These are phyloP conservation scores for Epinephelus fuscoguttatus DNA, from an alignment of 2,113 vertebrate genomes.

Conservation along the genomic window DNA sequence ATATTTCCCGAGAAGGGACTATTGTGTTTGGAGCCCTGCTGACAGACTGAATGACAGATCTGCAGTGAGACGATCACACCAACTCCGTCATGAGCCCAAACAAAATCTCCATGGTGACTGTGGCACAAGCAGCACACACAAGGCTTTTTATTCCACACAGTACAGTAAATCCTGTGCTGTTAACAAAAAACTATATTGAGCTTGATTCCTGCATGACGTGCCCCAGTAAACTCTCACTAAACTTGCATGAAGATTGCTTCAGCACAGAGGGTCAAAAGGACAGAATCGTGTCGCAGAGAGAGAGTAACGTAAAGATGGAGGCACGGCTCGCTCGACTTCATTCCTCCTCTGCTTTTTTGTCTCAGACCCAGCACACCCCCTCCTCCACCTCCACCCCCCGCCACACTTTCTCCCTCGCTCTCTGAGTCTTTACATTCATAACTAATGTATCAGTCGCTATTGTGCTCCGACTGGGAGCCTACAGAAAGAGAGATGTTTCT, in stretches of 20 bases:
- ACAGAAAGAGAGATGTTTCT: constrained; percentile 42
- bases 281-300: neutral
- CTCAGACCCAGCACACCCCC: neutral
- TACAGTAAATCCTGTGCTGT: constrained; percentile 23
- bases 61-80: constrained; percentile 58
- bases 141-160: constrained; percentile 15
- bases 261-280: constrained; percentile 11
- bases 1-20: constrained; percentile 55
- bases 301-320: constrained; percentile 2
- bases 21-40: constrained; percentile 67
- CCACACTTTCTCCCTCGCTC: neutral
- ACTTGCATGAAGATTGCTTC: constrained; percentile 18
- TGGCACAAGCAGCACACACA: constrained; percentile 32
- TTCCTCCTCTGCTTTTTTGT: neutral
- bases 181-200: neutral
- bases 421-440: constrained; percentile 32
- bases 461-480: constrained; percentile 46
- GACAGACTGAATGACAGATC: constrained; percentile 72
- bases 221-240: constrained; percentile 29
- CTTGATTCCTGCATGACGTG: neutral
- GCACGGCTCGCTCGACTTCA: neutral
- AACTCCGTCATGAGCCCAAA: constrained; percentile 65
- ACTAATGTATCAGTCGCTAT: constrained; percentile 52
- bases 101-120: constrained; percentile 72
- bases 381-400: neutral